A percentile compares a stretch with the other conserved stretches of the same genome.
These are phyloP conservation scores for Zeugodacus cucurbitae DNA, from an alignment of 1,140 invertebrate genomes.

Conservation along the genomic window DNA sequence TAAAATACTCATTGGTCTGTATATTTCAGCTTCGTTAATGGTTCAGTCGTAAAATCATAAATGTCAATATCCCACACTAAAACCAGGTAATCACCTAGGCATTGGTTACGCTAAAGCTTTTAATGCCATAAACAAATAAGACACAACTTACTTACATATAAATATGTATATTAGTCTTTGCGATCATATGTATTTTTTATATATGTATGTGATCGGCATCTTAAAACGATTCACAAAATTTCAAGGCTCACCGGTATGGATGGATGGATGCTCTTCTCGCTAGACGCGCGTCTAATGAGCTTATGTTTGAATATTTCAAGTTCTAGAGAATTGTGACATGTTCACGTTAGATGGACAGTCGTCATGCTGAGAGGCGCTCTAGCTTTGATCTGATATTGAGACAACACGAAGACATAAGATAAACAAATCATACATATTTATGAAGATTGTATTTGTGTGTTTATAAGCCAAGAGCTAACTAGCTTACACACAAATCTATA, in stretches of 20 bases:
- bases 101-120: not conserved
- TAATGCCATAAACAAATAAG: not conserved
- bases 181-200: not conserved
- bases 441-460: too few species aligned
- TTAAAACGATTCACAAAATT: constrained; percentile 13
- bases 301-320: constrained; percentile 4
- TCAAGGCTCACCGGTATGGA: not conserved
- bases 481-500: not conserved
- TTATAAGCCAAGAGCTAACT: not conserved
- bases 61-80: not conserved
- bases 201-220: not conserved
- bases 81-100: not conserved
- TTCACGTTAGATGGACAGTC: constrained; percentile 16
- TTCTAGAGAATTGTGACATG: constrained; percentile 27
- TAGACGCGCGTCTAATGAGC: not conserved
- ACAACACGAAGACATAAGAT: not conserved
- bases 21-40: not conserved
- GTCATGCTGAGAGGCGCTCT: not conserved
- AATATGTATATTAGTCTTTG: not conserved
- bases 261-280: not conserved
- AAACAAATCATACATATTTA: not conserved
- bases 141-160: not conserved
- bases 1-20: not conserved
- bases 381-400: constrained; percentile 21
- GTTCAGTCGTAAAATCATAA: not conserved